Evolutionary conservation across 2,888 invertebrate genomes (phyloP).

Genomic region (Deilephila porcellus): DNA sequence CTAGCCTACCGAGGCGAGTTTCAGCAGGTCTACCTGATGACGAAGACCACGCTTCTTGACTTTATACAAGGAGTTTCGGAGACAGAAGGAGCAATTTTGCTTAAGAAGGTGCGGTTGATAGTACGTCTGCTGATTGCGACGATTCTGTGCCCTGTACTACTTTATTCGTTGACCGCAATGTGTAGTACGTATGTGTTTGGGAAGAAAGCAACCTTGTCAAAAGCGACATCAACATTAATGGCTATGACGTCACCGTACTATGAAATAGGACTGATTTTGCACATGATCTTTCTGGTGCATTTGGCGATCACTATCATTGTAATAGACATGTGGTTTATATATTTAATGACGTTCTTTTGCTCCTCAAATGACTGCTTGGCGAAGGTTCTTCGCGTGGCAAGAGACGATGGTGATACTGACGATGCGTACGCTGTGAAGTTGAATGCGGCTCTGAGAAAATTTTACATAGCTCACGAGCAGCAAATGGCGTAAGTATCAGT

Average conservation of each 20-base stretch:
- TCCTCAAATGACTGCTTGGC: constrained; percentile 54
- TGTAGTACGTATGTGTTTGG: constrained; percentile 57
- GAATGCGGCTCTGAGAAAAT: constrained; percentile 52
- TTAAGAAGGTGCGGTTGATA: constrained; percentile 46
- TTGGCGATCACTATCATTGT: constrained; percentile 51
- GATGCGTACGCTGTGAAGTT: constrained; percentile 52
- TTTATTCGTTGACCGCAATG: constrained; percentile 54
- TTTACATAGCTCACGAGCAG: constrained; percentile 57
- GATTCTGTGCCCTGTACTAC: constrained; percentile 49
- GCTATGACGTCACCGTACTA: constrained; percentile 66
- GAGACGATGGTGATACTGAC: constrained; percentile 39
- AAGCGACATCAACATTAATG: constrained; percentile 62
- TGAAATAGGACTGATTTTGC: constrained; percentile 62
- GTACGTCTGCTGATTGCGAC: constrained; percentile 46
- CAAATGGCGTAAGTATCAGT: constrained; percentile 56
- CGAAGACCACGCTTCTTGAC: constrained; percentile 55
- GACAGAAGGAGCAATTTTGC: constrained; percentile 41
- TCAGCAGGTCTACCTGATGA: constrained; percentile 52
- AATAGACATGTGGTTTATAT: constrained; percentile 66
- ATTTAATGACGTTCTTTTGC: constrained; percentile 59
- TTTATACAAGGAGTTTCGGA: constrained; percentile 46
- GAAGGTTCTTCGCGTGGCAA: constrained; percentile 48
- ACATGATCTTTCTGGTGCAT: constrained; percentile 56
- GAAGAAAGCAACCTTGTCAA: constrained; percentile 56
- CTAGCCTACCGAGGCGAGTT: constrained; percentile 50